Conservation (phyloP, 1,140 invertebrate genomes). For the Atta cephalotes region DNA sequence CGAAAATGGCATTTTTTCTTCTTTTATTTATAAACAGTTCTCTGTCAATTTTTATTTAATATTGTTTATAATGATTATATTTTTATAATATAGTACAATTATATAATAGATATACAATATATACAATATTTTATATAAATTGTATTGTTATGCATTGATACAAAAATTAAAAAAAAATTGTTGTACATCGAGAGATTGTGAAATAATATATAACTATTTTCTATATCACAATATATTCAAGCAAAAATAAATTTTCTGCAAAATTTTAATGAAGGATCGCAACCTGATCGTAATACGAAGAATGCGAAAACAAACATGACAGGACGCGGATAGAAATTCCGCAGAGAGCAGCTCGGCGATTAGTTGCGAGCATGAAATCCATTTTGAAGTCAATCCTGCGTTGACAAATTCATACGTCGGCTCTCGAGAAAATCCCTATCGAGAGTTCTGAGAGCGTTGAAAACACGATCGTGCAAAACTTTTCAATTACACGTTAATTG, state of each 20-base stretch:
- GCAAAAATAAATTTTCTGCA: neutral
- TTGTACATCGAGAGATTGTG: neutral
- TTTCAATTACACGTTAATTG: slow-evolving; percentile 55
- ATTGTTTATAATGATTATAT: neutral
- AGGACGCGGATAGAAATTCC: slow-evolving; percentile 29
- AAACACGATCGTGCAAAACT: slow-evolving; percentile 7
- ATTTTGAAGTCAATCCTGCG: slow-evolving; percentile 36
- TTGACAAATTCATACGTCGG: slow-evolving; percentile 42
- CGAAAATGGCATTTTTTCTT: too few relatives aligned
- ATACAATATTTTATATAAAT: neutral
- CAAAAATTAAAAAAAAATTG: neutral
- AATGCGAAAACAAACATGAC: slow-evolving; percentile 35
- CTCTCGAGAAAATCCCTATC: slow-evolving; percentile 35
- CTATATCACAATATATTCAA: neutral
- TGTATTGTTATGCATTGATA: neutral
- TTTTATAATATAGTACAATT: neutral
- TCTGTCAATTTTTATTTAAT: too few relatives aligned
- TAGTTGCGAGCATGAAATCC: slow-evolving; percentile 5
- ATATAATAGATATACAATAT: neutral
- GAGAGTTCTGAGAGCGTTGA: neutral
- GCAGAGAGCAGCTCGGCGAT: neutral
- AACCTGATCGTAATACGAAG: neutral
- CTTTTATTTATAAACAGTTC: too few relatives aligned
- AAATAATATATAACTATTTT: neutral
- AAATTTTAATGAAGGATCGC: slow-evolving; percentile 17